phyloP scores from a whole-genome alignment of 2,113 vertebrate genomes.

The Callaeas wilsoni region DNA sequence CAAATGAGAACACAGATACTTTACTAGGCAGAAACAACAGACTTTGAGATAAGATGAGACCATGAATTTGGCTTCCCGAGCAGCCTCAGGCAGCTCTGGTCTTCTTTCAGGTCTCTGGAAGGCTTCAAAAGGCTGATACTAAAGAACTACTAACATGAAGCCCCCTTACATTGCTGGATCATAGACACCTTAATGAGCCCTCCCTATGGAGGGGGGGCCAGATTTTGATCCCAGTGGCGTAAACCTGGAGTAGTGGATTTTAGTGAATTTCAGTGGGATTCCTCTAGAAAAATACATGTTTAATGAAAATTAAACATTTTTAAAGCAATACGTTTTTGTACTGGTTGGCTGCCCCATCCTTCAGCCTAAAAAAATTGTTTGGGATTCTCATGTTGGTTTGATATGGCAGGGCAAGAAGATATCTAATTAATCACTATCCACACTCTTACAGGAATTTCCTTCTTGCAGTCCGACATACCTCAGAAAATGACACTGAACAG shows the following conservation, averaged over 20 bases:
- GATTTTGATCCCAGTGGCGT: background rate
- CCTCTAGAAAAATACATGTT: background rate
- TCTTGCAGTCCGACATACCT: accelerated
- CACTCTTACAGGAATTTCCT: background rate
- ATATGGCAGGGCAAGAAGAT: background rate
- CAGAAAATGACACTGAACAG: background rate
- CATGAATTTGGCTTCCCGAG: background rate
- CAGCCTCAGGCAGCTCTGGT: background rate
- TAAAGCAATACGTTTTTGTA: background rate
- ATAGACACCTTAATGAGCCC: background rate
- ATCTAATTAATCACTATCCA: background rate
- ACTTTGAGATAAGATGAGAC: background rate
- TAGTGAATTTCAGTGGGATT: background rate
- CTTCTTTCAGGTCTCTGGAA: background rate
- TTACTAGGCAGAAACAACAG: background rate
- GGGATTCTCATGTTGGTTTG: background rate
- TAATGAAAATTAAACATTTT: background rate
- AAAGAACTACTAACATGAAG: background rate
- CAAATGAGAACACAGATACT: background rate
- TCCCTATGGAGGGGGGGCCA: background rate
- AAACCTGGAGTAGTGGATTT: background rate
- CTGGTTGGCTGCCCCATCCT: background rate
- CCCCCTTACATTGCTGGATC: background rate
- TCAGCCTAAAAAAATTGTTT: background rate
- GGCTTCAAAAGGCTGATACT: background rate